Conservation (phyloP, 2,113 vertebrate species). For the Arvicanthis niloticus region DNA sequence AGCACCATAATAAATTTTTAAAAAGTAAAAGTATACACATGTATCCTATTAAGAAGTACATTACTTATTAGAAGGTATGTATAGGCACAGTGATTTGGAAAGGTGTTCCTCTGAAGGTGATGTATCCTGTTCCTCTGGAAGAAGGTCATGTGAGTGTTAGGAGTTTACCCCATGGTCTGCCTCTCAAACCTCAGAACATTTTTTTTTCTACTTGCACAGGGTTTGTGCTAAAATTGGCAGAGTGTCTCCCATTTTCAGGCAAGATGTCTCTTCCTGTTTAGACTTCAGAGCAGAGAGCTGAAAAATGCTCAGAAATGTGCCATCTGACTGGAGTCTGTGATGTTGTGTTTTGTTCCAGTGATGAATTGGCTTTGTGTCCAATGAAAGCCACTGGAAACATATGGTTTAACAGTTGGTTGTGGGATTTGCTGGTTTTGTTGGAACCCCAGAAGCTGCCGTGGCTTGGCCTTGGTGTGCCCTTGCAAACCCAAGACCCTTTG, state of each 20-base stretch:
- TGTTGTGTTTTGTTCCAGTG: not conserved
- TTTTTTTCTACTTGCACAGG: not conserved
- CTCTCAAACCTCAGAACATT: not conserved
- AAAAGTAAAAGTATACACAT: not conserved
- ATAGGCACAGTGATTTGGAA: not conserved
- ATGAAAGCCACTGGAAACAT: constrained; percentile 67
- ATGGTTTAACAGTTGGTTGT: constrained; percentile 68
- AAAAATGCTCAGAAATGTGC: constrained; percentile 43
- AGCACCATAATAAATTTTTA: not conserved
- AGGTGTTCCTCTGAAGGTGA: not conserved
- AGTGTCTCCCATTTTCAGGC: not conserved
- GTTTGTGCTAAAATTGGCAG: not conserved
- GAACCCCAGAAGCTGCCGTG: constrained; percentile 53
- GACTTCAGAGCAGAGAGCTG: constrained; percentile 50
- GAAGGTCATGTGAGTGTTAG: not conserved
- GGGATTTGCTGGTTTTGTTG: constrained; percentile 69
- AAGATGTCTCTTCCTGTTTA: constrained; percentile 31
- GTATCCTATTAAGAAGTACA: not conserved
- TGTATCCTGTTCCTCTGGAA: not conserved
- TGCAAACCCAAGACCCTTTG: constrained; percentile 57
- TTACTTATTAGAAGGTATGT: not conserved
- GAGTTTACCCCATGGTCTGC: not conserved
- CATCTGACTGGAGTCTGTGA: not conserved
- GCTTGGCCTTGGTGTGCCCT: constrained; percentile 31
- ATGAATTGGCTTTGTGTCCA: constrained; percentile 33